These are phyloP conservation scores for Oxyteleia sp. DNA, from an alignment of 2,888 invertebrate genomes.

Conservation along the genomic window DNA sequence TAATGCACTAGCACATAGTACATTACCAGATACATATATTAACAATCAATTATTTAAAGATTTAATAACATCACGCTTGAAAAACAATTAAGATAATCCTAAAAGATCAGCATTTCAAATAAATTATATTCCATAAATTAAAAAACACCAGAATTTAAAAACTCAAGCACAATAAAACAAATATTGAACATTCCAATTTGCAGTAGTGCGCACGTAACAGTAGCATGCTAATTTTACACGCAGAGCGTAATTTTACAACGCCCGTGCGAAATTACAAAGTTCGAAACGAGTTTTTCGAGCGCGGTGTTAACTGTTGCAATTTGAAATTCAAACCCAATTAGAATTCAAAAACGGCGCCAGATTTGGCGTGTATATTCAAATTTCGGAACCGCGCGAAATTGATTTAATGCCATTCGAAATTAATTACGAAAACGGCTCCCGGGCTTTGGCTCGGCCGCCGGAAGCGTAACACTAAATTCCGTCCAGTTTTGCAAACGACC, in stretches of 20 bases:
- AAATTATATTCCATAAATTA: no score
- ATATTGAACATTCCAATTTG: background rate
- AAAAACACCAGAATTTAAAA: no score
- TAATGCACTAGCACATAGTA: no score
- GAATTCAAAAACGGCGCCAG: constrained; percentile 37
- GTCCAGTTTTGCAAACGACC: constrained; percentile 30
- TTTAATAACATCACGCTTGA: no score
- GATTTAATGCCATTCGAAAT: constrained; percentile 49
- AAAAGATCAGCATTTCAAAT: no score
- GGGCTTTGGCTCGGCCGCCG: constrained; percentile 29
- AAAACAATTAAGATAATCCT: no score
- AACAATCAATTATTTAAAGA: no score
- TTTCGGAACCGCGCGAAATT: constrained; percentile 44
- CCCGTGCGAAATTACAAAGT: constrained; percentile 18
- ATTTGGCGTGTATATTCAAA: constrained; percentile 44
- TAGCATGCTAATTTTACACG: background rate
- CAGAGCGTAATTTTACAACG: constrained; percentile 11
- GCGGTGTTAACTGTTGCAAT: constrained; percentile 33
- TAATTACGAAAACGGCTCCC: constrained; percentile 50
- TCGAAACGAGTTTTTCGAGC: background rate
- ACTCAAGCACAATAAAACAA: no score
- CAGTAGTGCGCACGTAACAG: background rate
- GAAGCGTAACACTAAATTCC: constrained; percentile 10
- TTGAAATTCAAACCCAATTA: constrained; percentile 52
- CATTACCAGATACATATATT: no score